Conservation (phyloP, 2,113 vertebrate species). For the Phalacrocorax aristotelis region DNA sequence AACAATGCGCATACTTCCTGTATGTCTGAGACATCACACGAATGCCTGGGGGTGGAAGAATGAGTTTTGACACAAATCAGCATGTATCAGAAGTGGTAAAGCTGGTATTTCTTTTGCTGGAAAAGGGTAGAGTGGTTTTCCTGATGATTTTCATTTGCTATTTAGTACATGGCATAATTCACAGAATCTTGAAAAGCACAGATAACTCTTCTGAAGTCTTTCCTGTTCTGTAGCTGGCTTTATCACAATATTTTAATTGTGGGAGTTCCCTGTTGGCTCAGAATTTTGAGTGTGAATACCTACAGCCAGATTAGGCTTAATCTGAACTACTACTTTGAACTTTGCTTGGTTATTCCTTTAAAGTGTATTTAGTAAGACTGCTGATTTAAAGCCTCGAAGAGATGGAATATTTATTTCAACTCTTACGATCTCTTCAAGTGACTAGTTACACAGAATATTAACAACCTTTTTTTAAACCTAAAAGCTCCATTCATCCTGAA, state of each 20-base stretch:
- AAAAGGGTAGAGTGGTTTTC: not conserved
- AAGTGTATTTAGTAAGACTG: not conserved
- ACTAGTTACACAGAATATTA: not conserved
- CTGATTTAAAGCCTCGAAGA: not conserved
- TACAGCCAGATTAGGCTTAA: not conserved
- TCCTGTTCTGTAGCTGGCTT: not conserved
- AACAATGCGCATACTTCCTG: constrained; percentile 32
- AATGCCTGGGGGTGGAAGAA: constrained; percentile 37
- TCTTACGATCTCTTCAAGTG: not conserved
- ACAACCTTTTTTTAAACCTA: not conserved
- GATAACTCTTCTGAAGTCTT: not conserved
- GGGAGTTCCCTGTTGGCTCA: not conserved
- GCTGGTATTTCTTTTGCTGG: not conserved
- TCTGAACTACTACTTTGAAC: not conserved
- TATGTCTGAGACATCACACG: constrained; percentile 19
- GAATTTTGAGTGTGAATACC: not conserved
- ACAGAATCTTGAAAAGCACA: not conserved
- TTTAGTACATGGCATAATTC: not conserved
- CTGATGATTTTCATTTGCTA: not conserved
- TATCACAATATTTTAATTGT: not conserved
- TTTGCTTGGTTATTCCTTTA: not conserved
- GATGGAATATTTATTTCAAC: not conserved
- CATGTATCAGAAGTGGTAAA: not conserved
- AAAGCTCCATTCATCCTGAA: not conserved
- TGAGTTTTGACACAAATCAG: constrained; percentile 26